phyloP scores from a whole-genome alignment of 2,888 invertebrate species.

The Carpatolechia fugitivella region DNA sequence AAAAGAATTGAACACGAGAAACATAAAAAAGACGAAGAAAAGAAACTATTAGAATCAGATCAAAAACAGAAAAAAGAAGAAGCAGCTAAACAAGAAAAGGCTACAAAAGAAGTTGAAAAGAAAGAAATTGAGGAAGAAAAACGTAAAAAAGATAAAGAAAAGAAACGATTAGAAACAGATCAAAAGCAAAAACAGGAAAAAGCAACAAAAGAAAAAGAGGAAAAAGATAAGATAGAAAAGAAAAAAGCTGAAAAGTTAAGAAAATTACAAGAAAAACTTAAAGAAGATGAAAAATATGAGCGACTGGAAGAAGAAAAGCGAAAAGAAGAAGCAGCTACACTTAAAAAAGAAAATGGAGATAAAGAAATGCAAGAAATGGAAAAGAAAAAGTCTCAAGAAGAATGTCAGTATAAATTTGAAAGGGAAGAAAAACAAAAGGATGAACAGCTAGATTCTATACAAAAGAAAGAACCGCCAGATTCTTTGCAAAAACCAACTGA shows the following conservation, averaged over 20 bases:
- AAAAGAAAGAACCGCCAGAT: not conserved
- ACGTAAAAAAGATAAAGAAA: not conserved
- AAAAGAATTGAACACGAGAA: not conserved
- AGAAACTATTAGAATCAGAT: too few relatives aligned
- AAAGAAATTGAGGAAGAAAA: constrained; percentile 4
- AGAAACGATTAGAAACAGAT: not conserved
- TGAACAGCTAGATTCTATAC: too few relatives aligned
- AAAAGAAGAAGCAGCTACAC: not conserved
- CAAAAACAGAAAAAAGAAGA: constrained; percentile 17
- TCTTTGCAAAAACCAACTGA: not conserved
- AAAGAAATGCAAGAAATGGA: constrained; percentile 11
- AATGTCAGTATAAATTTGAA: not conserved
- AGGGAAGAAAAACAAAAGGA: not conserved
- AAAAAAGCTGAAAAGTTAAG: not conserved
- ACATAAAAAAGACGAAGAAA: constrained; percentile 20
- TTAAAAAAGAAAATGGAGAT: constrained; percentile 16
- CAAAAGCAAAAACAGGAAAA: constrained; percentile 12
- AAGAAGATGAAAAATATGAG: constrained; percentile 6
- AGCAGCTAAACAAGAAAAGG: constrained; percentile 15
- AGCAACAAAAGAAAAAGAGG: constrained; percentile 21
- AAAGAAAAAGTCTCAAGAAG: not conserved
- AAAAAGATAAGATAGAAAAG: constrained; percentile 17
- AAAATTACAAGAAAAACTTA: not conserved
- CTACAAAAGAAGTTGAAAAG: not conserved
- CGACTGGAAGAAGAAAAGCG: not conserved